phyloP scores from a whole-genome alignment of 2,888 invertebrate species.

The Ceramica pisi region DNA sequence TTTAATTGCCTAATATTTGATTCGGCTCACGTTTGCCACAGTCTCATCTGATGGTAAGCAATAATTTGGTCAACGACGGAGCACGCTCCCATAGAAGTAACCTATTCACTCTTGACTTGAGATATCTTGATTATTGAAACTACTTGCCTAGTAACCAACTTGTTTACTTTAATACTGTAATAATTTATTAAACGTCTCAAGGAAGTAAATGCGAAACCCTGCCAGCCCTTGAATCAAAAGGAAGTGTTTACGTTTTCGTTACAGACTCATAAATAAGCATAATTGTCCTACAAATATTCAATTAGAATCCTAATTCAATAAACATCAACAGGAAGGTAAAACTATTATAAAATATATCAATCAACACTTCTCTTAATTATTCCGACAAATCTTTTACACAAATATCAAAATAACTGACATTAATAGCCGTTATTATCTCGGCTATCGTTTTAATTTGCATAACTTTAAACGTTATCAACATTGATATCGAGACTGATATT shows the following conservation, averaged over 20 bases:
- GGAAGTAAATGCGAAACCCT: slow-evolving; percentile 44
- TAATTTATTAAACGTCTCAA: slow-evolving; percentile 25
- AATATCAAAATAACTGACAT: slow-evolving; percentile 47
- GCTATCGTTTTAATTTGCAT: slow-evolving; percentile 57
- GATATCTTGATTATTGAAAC: slow-evolving; percentile 2
- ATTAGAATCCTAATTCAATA: slow-evolving; percentile 32
- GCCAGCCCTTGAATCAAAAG: slow-evolving; percentile 43
- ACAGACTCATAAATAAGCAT: slow-evolving; percentile 35
- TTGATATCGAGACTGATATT: slow-evolving; percentile 53
- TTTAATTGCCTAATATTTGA: too few species aligned
- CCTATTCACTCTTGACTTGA: too few species aligned
- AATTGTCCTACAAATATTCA: slow-evolving; percentile 38
- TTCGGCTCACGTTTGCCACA: too few species aligned
- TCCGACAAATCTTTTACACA: slow-evolving; percentile 39
- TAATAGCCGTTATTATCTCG: slow-evolving; percentile 44
- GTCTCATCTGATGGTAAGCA: too few species aligned
- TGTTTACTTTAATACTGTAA: neutral
- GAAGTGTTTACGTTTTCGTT: slow-evolving; percentile 37
- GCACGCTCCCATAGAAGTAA: too few species aligned
- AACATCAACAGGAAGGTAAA: slow-evolving; percentile 56
- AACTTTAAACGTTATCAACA: slow-evolving; percentile 44
- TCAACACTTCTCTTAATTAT: slow-evolving; percentile 31
- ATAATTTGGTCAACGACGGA: too few species aligned
- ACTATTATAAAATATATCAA: slow-evolving; percentile 50
- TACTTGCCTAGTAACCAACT: neutral